Percentiles rank a stretch among this genome's conserved stretches.
phyloP scores from a whole-genome alignment of 2,888 invertebrate species.

The Cryptocephalus moraei region DNA sequence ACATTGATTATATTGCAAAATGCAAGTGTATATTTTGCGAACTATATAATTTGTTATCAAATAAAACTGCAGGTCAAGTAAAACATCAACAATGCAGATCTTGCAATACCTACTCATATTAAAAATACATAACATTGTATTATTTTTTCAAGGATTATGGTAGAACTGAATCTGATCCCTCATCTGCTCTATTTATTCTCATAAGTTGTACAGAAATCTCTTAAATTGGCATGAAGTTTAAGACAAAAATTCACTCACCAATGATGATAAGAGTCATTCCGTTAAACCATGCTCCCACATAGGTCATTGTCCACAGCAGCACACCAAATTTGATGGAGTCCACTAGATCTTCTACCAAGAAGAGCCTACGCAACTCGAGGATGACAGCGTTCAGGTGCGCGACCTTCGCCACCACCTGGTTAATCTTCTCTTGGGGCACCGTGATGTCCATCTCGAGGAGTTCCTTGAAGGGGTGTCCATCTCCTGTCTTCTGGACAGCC shows the following conservation, averaged over 20 bases:
- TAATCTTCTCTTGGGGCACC: constrained; percentile 81
- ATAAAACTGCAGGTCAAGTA: too few species aligned
- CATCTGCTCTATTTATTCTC: too few species aligned
- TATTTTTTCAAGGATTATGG: too few species aligned
- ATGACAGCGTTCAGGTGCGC: constrained; percentile 77
- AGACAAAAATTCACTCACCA: constrained; percentile 47
- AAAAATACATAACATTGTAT: too few species aligned
- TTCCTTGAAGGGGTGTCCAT: constrained; percentile 95
- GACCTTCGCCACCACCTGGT: constrained; percentile 63
- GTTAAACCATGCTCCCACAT: constrained; percentile 97
- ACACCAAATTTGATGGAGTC: constrained; percentile 94
- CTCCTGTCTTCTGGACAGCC: constrained; percentile 91
- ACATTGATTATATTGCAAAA: too few species aligned
- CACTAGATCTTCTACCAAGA: constrained; percentile 93
- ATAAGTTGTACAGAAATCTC: too few species aligned
- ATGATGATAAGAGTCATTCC: constrained; percentile 97
- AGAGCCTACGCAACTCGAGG: constrained; percentile 79
- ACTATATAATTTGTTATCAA: too few species aligned
- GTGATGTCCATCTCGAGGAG: constrained; percentile 80
- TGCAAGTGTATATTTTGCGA: too few species aligned
- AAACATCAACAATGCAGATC: too few species aligned
- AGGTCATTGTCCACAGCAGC: constrained; percentile 92
- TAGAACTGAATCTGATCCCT: too few species aligned
- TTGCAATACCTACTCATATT: too few species aligned
- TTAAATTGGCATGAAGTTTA: too few species aligned